Evolutionary conservation across 2,113 vertebrate genomes (phyloP).

Genomic region (Nymphicus hollandicus): DNA sequence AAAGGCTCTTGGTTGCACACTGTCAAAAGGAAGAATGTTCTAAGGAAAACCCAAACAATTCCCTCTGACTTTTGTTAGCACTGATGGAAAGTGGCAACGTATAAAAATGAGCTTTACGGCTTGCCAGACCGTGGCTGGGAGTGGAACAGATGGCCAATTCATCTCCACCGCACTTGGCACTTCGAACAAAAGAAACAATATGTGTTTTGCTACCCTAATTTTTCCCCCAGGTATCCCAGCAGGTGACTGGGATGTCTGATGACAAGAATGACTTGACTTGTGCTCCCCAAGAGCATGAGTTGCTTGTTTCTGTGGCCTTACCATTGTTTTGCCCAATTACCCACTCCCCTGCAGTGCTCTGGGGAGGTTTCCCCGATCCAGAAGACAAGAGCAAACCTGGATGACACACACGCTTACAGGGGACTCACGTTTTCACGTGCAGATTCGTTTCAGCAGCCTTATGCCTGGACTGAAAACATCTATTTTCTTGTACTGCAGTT

Average conservation of each 20-base stretch:
- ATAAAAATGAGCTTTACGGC: slow-evolving; percentile 67
- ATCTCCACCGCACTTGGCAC: slow-evolving; percentile 73
- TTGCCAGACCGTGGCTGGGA: slow-evolving; percentile 52
- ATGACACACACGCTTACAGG: not conserved
- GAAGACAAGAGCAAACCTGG: not conserved
- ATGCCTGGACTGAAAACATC: not conserved
- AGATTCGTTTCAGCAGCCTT: not conserved
- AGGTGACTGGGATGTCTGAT: slow-evolving; percentile 79
- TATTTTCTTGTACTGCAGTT: not conserved
- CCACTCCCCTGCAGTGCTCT: not conserved
- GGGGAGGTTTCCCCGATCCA: not conserved
- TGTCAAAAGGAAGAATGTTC: slow-evolving; percentile 36
- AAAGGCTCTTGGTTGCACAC: not conserved
- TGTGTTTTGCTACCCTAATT: slow-evolving; percentile 71
- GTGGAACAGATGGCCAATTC: slow-evolving; percentile 78
- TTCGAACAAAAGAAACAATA: slow-evolving; percentile 76
- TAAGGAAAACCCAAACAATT: slow-evolving; percentile 8
- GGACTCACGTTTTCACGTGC: fast-evolving
- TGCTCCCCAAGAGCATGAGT: slow-evolving; percentile 20
- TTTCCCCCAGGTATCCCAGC: slow-evolving; percentile 74
- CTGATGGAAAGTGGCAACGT: slow-evolving; percentile 65
- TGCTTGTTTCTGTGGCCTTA: slow-evolving; percentile 42
- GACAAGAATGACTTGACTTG: slow-evolving; percentile 71
- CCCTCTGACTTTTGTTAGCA: slow-evolving; percentile 57
- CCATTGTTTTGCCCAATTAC: slow-evolving; percentile 44